Percentiles rank a stretch among this genome's conserved stretches.
Conservation (phyloP, 2,888 invertebrate genomes). For the Phorcus lineatus region DNA sequence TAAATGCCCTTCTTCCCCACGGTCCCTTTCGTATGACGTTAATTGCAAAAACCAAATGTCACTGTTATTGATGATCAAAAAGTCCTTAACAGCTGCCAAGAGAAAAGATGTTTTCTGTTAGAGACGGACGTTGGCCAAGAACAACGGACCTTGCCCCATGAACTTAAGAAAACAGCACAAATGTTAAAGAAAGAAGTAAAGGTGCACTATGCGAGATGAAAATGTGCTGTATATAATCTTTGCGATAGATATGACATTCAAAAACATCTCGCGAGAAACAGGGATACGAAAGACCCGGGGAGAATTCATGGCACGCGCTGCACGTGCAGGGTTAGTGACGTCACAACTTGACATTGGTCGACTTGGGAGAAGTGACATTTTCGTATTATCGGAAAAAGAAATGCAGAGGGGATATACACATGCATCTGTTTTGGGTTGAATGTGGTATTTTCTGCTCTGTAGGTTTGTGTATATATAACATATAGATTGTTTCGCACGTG, state of each 20-base stretch:
- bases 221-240: slow-evolving; percentile 13
- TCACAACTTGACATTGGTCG: neutral
- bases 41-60: too few relatives aligned
- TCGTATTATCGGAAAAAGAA: neutral
- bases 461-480: too few relatives aligned
- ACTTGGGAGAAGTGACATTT: slow-evolving; percentile 21
- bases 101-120: too few relatives aligned
- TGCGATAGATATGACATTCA: slow-evolving; percentile 17
- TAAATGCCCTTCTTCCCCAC: too few relatives aligned
- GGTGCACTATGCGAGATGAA: neutral
- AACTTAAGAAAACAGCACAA: neutral
- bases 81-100: too few relatives aligned
- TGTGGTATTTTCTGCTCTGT: too few relatives aligned
- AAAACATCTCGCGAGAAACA: neutral
- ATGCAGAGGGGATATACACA: neutral
- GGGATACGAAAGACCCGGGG: neutral
- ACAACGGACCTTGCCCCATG: neutral
- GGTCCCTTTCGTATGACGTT: too few relatives aligned
- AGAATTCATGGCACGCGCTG: neutral
- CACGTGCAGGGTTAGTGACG: slow-evolving; percentile 13
- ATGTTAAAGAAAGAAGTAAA: slow-evolving; percentile 3
- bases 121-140: neutral
- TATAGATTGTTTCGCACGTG: too few relatives aligned
- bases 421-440: neutral
- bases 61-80: too few relatives aligned